Evolutionary conservation across 2,888 invertebrate species (phyloP).

Genomic region (Corbicula japonica): DNA sequence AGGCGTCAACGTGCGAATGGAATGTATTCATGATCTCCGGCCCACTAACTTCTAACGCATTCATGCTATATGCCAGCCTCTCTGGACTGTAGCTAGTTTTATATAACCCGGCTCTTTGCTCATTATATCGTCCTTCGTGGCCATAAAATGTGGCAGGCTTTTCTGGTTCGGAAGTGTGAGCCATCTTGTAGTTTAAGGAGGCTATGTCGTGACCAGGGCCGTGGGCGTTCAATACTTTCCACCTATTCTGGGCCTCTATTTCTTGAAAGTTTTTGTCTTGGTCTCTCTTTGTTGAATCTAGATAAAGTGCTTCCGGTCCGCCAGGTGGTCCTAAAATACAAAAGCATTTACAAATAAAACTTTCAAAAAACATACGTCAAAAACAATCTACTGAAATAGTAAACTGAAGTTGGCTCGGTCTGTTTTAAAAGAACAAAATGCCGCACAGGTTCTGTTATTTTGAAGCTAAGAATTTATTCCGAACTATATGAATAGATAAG

Average conservation of each 20-base stretch:
- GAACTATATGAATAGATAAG: too few species aligned
- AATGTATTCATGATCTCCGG: slow-evolving; percentile 78
- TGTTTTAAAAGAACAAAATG: too few species aligned
- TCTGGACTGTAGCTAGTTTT: slow-evolving; percentile 84
- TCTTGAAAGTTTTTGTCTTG: slow-evolving; percentile 78
- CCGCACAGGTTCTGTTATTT: too few species aligned
- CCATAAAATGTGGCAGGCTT: slow-evolving; percentile 82
- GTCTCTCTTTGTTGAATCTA: slow-evolving; percentile 70
- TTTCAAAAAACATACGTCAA: too few species aligned
- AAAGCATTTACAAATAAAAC: too few species aligned
- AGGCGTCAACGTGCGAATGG: slow-evolving; percentile 79
- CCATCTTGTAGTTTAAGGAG: slow-evolving; percentile 80
- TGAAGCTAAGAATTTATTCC: too few species aligned
- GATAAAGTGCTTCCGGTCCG: slow-evolving; percentile 65
- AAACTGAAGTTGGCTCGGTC: too few species aligned
- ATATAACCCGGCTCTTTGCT: slow-evolving; percentile 84
- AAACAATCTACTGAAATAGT: too few species aligned
- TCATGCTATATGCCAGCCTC: slow-evolving; percentile 79
- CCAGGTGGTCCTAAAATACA: slow-evolving; percentile 70
- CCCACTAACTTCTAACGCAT: slow-evolving; percentile 73
- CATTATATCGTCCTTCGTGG: slow-evolving; percentile 84
- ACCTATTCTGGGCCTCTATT: slow-evolving; percentile 83
- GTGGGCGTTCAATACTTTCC: slow-evolving; percentile 80
- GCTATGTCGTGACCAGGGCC: slow-evolving; percentile 80
- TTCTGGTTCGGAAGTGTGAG: slow-evolving; percentile 70